These are phyloP conservation scores for Diorhabda sublineata DNA, from an alignment of 1,140 invertebrate species.

Conservation along the genomic window DNA sequence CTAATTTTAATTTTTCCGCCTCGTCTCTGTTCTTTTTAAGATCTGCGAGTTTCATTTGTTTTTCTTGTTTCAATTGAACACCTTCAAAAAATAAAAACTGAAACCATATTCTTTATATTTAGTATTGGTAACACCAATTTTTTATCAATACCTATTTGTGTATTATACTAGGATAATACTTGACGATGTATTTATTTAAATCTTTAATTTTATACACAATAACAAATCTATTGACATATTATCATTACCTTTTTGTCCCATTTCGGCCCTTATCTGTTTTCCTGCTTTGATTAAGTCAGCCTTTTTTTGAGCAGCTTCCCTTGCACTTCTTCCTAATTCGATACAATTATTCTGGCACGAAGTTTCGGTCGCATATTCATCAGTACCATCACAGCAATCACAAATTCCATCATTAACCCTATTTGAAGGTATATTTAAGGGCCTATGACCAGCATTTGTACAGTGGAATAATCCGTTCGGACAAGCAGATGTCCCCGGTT, in stretches of 20 bases:
- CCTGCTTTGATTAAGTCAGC: conserved; percentile 75
- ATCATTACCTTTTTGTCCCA: conserved; percentile 61
- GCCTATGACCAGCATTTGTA: conserved; percentile 79
- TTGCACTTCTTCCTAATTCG: conserved; percentile 75
- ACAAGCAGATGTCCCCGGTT: conserved; percentile 78
- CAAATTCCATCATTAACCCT: conserved; percentile 94
- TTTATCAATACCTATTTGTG: too few relatives aligned
- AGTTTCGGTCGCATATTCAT: conserved; percentile 62
- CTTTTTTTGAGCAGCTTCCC: conserved; percentile 67
- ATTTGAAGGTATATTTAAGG: conserved; percentile 78
- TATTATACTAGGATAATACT: too few relatives aligned
- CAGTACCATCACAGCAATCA: conserved; percentile 96
- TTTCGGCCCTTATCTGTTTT: conserved; percentile 68
- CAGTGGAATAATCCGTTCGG: conserved; percentile 73
- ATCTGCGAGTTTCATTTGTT: conserved; percentile 59
- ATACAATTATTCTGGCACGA: conserved; percentile 76
- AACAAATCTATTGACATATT: too few relatives aligned
- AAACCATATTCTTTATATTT: too few relatives aligned
- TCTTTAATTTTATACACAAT: too few relatives aligned
- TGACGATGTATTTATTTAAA: too few relatives aligned
- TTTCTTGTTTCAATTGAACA: conserved; percentile 68
- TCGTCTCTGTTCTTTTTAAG: conserved; percentile 69
- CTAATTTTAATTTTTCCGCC: conserved; percentile 64
- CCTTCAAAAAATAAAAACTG: conserved; percentile 39
- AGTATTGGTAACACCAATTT: too few relatives aligned